These are phyloP conservation scores for Ibycter americanus DNA, from an alignment of 2,797 vertebrate species.

Conservation along the genomic window DNA sequence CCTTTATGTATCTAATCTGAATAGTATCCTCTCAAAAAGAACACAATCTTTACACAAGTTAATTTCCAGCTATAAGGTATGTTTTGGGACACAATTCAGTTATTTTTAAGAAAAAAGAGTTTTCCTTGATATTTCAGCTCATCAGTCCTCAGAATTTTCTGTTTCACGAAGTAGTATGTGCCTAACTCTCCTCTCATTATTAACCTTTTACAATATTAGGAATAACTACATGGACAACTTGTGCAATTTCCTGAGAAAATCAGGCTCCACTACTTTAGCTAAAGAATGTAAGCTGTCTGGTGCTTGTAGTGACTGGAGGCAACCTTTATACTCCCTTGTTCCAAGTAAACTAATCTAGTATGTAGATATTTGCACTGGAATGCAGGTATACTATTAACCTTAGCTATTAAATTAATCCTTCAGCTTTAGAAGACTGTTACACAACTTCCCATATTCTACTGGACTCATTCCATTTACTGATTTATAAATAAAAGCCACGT, in stretches of 20 bases:
- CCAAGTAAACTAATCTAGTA: background rate
- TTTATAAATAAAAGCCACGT: background rate
- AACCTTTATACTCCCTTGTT: background rate
- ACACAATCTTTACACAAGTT: rapidly evolving
- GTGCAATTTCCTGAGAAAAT: background rate
- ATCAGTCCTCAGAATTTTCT: background rate
- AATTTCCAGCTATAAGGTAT: background rate
- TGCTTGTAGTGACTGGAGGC: rapidly evolving
- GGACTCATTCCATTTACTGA: background rate
- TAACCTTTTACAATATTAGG: background rate
- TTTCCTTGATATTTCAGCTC: background rate
- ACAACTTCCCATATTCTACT: background rate
- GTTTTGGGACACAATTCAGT: background rate
- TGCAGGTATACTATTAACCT: background rate
- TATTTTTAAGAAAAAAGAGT: background rate
- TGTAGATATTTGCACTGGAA: background rate
- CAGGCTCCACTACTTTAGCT: background rate
- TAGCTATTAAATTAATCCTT: background rate
- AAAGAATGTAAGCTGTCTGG: background rate
- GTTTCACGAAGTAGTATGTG: background rate
- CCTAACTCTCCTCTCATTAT: background rate
- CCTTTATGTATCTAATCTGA: background rate
- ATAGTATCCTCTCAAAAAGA: background rate
- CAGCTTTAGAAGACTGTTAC: background rate
- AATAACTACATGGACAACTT: background rate